phyloP scores from a whole-genome alignment of 2,888 invertebrate species.

The Alcis repandata region DNA sequence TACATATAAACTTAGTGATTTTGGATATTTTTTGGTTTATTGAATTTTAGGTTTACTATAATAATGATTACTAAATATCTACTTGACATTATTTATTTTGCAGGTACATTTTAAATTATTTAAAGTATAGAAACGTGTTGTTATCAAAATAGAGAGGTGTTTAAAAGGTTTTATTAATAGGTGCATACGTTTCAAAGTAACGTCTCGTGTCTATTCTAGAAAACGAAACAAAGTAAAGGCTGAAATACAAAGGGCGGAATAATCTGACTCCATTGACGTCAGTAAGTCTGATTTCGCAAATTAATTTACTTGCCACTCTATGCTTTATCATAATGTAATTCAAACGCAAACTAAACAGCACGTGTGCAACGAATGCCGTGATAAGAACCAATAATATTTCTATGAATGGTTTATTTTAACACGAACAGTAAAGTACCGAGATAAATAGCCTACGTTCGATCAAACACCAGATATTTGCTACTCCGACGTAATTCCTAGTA shows the following conservation, averaged over 20 bases:
- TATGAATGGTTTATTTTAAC: constrained; percentile 42
- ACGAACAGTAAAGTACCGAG: constrained; percentile 41
- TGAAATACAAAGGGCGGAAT: constrained; percentile 24
- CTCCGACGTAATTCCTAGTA: background rate
- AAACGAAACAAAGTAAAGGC: constrained; percentile 10
- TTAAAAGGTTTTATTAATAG: too few species aligned
- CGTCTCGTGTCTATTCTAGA: background rate
- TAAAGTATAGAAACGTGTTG: too few species aligned
- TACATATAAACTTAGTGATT: too few species aligned
- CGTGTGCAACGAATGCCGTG: constrained; percentile 53
- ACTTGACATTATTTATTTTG: too few species aligned
- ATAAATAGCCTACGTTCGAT: constrained; percentile 8
- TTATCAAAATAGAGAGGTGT: too few species aligned
- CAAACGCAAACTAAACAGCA: constrained; percentile 55
- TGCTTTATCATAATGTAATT: constrained; percentile 52
- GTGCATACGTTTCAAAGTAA: too few species aligned
- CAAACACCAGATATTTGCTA: background rate
- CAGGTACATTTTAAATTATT: too few species aligned
- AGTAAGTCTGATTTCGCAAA: constrained; percentile 41
- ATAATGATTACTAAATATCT: too few species aligned
- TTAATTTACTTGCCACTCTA: constrained; percentile 42
- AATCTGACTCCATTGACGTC: constrained; percentile 45
- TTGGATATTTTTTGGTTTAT: too few species aligned
- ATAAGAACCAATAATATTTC: constrained; percentile 50
- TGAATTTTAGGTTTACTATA: too few species aligned